Base-by-base conservation (phyloP, 2,113 vertebrate genomes). In the Benitochromis conjunctus region DNA sequence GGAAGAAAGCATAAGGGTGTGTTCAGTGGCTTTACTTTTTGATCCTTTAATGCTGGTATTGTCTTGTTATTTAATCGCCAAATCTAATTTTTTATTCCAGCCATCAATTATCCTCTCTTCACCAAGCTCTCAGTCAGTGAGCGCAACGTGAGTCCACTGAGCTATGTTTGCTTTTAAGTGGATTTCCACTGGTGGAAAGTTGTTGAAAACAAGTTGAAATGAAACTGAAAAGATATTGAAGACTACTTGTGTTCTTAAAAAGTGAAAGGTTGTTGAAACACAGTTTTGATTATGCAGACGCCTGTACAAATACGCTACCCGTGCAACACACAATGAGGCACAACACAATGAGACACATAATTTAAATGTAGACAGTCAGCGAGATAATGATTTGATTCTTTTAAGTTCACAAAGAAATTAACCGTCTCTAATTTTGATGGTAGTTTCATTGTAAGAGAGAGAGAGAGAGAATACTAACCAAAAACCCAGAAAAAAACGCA, bases 1-100 rank as follows among this genome's bases (percentile, higher is more conserved):
- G 88, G 34, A 53, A 66, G 12, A 78, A 69, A 51, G 81, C 41
- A 87, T 36, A 41, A 18, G 58, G 83, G 82, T 54, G 83, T 83
- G 86, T 83, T 81, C 62, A 29, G 36, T 62, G 26, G 85, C 85
- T 85, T 31, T 85, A 53, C 31, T 60, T 77, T 83, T 78, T 85
- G 31, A 84, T 88, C 82, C 66, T 85, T 79, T 86, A 87, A 86
- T 69, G 7, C 24, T 31, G 26, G 53, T 54, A 74, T 60, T 85
- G 74, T 87, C 26, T 71, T 29, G 36, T 53, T 21, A 80, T 86
- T 89, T 62, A 6, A 88, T 91, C 21, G 11, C 34, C 54, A 21
- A 82, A 56, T 34, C 46, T 7, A 81, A 78, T 87, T 31, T 43
- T 18, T 85, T 76, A 81, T 77, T 80, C 53, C n/a, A n/a, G 2